Evolutionary conservation across 2,113 vertebrate genomes (phyloP).

Genomic region (Ageneiosus marmoratus): DNA sequence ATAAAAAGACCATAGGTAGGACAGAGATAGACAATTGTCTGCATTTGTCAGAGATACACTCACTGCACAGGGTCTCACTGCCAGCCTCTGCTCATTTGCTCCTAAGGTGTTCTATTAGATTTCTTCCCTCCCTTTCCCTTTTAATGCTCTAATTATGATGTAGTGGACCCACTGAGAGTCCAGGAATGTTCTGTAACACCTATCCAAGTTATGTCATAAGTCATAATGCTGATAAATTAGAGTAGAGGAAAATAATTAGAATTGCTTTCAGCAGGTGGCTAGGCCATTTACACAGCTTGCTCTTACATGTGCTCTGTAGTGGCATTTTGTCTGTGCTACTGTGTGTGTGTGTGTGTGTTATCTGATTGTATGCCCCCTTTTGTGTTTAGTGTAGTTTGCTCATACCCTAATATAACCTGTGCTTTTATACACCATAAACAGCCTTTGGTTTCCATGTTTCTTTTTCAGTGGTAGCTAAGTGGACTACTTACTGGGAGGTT

Average conservation of each 20-base stretch:
- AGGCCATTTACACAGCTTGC: constrained; percentile 34
- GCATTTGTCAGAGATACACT: no score
- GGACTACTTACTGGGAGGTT: no score
- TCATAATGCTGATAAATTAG: constrained; percentile 58
- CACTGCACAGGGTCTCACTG: no score
- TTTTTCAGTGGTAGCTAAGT: no score
- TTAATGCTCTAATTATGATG: constrained; percentile 49
- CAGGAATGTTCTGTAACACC: constrained; percentile 39
- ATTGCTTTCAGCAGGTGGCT: constrained; percentile 31
- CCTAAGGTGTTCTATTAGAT: constrained; percentile 39
- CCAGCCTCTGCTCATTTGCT: constrained; percentile 23
- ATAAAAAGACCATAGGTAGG: constrained; percentile 47
- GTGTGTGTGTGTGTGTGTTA: no score
- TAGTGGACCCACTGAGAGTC: constrained; percentile 42
- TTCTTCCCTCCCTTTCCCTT: neutral
- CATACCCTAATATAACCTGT: no score
- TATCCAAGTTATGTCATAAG: constrained; percentile 47
- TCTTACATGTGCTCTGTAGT: constrained; percentile 4
- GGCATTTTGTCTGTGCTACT: neutral
- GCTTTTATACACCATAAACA: no score
- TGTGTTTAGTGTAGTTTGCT: no score
- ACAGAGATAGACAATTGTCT: no score
- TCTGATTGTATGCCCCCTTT: no score
- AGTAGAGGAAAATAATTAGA: constrained; percentile 50
- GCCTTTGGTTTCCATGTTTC: no score